Conservation (phyloP, 1,140 invertebrate species). For the Drosophila parabipectinata region DNA sequence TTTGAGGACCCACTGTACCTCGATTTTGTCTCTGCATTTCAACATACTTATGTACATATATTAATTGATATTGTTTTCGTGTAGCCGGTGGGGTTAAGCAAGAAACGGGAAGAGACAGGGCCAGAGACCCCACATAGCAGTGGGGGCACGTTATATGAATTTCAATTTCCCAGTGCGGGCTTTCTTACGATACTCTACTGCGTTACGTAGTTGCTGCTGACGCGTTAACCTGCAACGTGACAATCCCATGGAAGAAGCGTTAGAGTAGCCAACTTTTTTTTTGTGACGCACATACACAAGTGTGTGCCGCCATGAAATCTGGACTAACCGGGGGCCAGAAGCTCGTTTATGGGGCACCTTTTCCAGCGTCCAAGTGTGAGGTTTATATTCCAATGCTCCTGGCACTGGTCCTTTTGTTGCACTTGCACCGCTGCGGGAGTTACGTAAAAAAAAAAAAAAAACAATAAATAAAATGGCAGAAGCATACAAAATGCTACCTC, state of each 20-base stretch:
- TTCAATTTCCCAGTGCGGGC: slow-evolving; percentile 66
- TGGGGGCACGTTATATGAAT: slow-evolving; percentile 65
- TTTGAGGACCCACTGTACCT: slow-evolving; percentile 1
- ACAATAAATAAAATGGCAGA: slow-evolving; percentile 44
- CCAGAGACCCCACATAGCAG: slow-evolving; percentile 28
- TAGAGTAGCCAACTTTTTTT: slow-evolving; percentile 28
- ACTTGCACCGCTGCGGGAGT: slow-evolving; percentile 51
- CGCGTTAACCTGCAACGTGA: slow-evolving; percentile 42
- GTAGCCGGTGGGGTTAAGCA: slow-evolving; percentile 23
- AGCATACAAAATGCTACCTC: slow-evolving; percentile 33
- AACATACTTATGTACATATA: slow-evolving; percentile 52
- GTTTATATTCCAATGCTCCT: slow-evolving; percentile 23
- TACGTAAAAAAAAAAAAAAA: slow-evolving; percentile 46
- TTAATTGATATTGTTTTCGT: slow-evolving; percentile 77
- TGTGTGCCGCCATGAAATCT: slow-evolving; percentile 13
- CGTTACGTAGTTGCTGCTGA: slow-evolving; percentile 50
- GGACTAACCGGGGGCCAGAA: slow-evolving; percentile 4
- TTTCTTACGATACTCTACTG: slow-evolving; percentile 56
- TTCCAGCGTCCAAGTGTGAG: slow-evolving; percentile 7
- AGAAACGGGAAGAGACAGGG: slow-evolving; percentile 4
- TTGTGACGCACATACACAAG: slow-evolving; percentile 34
- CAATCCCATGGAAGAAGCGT: slow-evolving; percentile 18
- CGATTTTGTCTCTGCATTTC: slow-evolving; percentile 37
- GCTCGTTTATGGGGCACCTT: slow-evolving; percentile 10
- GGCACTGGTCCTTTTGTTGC: slow-evolving; percentile 15